phyloP scores from a whole-genome alignment of 1,140 invertebrate genomes.

The Leptinotarsa undecemlineata region DNA sequence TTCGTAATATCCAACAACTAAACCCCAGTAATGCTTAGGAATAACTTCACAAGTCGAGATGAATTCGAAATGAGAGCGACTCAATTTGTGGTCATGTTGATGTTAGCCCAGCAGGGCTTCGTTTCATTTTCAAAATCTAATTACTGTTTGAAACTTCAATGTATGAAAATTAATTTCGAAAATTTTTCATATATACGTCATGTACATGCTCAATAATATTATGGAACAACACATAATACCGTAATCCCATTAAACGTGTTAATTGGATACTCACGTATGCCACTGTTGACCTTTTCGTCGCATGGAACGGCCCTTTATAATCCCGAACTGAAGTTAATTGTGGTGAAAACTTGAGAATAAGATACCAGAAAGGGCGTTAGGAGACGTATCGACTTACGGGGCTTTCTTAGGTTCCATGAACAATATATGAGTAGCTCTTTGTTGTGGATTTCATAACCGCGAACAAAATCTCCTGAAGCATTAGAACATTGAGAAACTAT shows the following conservation, averaged over 20 bases:
- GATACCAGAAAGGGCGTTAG: background rate
- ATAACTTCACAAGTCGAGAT: too few relatives aligned
- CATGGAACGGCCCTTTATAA: background rate
- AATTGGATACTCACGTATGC: slow-evolving; percentile 7
- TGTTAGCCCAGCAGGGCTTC: too few relatives aligned
- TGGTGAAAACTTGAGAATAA: background rate
- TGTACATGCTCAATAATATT: background rate
- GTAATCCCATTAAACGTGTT: slow-evolving; percentile 1
- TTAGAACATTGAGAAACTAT: background rate
- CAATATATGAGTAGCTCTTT: too few relatives aligned
- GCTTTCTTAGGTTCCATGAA: too few relatives aligned
- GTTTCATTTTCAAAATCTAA: too few relatives aligned
- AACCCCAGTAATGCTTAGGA: too few relatives aligned
- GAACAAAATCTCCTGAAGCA: too few relatives aligned
- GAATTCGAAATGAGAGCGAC: too few relatives aligned
- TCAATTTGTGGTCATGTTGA: too few relatives aligned
- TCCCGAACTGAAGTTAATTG: slow-evolving; percentile 2
- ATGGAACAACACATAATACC: slow-evolving; percentile 1
- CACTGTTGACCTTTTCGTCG: slow-evolving; percentile 2
- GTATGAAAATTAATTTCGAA: background rate
- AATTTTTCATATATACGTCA: background rate
- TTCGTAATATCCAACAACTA: too few relatives aligned
- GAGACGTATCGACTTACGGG: too few relatives aligned
- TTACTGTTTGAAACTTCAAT: background rate
- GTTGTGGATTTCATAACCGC: too few relatives aligned